These are phyloP conservation scores for Glossophaga mutica DNA, from an alignment of 2,797 vertebrate species.

Conservation along the genomic window DNA sequence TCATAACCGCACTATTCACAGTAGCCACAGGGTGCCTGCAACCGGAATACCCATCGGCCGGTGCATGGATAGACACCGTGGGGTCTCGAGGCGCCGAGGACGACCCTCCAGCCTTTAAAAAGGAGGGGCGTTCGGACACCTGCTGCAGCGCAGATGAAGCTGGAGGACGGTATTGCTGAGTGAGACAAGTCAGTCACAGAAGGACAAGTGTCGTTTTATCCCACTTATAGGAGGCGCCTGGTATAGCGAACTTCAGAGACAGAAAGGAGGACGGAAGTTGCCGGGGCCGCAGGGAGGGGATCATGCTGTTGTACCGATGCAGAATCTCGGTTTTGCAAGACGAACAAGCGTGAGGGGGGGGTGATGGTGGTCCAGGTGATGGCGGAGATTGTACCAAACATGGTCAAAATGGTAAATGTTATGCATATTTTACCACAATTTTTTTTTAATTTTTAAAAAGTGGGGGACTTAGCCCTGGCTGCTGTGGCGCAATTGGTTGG, in stretches of 20 bases:
- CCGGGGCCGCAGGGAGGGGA: too few species aligned
- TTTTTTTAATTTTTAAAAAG: background rate
- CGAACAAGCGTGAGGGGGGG: background rate
- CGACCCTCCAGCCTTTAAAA: background rate
- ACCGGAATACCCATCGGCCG: fast-evolving
- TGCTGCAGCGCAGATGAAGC: background rate
- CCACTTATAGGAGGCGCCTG: fast-evolving
- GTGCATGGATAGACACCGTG: background rate
- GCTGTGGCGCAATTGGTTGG: background rate
- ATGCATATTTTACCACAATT: background rate
- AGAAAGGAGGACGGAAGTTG: background rate
- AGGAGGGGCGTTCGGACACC: background rate
- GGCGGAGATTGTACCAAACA: background rate
- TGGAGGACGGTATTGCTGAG: background rate
- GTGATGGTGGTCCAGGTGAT: background rate
- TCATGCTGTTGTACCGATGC: background rate
- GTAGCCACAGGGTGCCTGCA: background rate
- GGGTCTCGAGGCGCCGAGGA: too few species aligned
- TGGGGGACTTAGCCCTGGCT: background rate
- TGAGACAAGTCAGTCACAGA: background rate
- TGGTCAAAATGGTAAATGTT: background rate
- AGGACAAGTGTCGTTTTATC: background rate
- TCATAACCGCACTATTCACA: background rate
- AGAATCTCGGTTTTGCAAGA: background rate
- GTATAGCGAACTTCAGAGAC: background rate